Evolutionary conservation across 2,888 invertebrate species (phyloP), one percentile per base, ranked within the genome.

Genomic region (Tricholauxania praeusta): DNA sequence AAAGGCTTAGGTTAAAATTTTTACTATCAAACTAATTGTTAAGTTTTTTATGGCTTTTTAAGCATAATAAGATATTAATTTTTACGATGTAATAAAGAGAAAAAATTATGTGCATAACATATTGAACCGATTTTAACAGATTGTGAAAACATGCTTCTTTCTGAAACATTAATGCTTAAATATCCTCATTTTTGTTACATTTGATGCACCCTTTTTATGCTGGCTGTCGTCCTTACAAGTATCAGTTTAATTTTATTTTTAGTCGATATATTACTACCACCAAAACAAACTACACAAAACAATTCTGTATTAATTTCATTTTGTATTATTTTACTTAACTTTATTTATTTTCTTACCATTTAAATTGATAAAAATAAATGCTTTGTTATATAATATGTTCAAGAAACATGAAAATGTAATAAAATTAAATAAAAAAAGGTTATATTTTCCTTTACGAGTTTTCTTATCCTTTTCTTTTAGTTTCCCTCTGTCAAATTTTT

Each of bases 361-460:
- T 55, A 32, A 28, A 57, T 47, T 19, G 22, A 59, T 47, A 57
- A 22, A 49, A 59, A 57, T 57, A 59, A 68, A 69, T 59, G 57
- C 57, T 49, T 67, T 67, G 55, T 55, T 67, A 55, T 67, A 53
- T 53, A 57, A 59, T 47, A 55, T 69, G 60, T 69, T 69, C 51
- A 59, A 67, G 55, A 67, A 69, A 39, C 39, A 39, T 59, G 19
- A 69, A 14, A 39, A 57, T 47, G 48, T 67, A 67, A 67, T 67
- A 48, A 67, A 65, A 67, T 67, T 55, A 67, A 67, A 15, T 52
- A 57, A n/a, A 39, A 67, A 57, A 67, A 55, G 17, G 39, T 39
- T 14, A 48, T 12, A 57, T 48, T 48, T 67, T 55, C n/a, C 15
- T 48, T 17, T 49, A 39, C 10, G 39, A 39, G 10, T 49, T 12